A percentile compares a stretch with the other conserved stretches of the same genome.
phyloP scores from a whole-genome alignment of 1,140 invertebrate species.

The Neuroterus valhalla region DNA sequence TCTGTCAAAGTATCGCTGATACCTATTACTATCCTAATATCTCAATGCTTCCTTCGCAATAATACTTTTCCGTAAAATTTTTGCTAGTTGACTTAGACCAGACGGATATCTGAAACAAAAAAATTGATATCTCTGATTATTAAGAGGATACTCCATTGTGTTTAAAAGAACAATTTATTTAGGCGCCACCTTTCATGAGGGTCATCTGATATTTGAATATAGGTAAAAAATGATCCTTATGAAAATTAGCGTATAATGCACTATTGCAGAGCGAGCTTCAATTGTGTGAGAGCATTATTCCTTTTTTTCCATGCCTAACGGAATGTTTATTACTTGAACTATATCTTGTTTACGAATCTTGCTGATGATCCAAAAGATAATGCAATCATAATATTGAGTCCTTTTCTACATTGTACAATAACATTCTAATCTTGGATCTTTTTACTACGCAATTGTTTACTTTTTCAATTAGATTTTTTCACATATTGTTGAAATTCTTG shows the following conservation, averaged over 20 bases:
- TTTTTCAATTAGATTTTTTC: too few relatives aligned
- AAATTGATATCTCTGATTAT: slow-evolving; percentile 36
- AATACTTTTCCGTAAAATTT: slow-evolving; percentile 35
- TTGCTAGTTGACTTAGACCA: slow-evolving; percentile 47
- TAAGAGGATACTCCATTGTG: neutral
- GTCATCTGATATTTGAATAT: too few relatives aligned
- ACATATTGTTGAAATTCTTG: neutral
- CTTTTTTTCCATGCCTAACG: too few relatives aligned
- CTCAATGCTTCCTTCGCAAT: slow-evolving; percentile 24
- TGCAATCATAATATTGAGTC: neutral
- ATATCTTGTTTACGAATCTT: too few relatives aligned
- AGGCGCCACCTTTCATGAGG: too few relatives aligned
- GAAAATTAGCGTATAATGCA: too few relatives aligned
- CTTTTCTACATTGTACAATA: too few relatives aligned
- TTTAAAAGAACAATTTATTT: slow-evolving; percentile 3
- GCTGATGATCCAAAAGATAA: neutral
- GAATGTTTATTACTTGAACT: too few relatives aligned
- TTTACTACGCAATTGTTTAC: too few relatives aligned
- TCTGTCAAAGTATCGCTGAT: neutral
- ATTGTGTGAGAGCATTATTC: neutral
- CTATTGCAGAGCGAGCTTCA: too few relatives aligned
- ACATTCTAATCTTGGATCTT: too few relatives aligned
- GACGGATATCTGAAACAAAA: slow-evolving; percentile 70
- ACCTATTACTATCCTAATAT: neutral
- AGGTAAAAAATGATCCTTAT: too few relatives aligned